Evolutionary conservation across 1,140 invertebrate genomes (phyloP), one percentile per base, ranked within the genome.

Genomic region (Antheraea mylitta): DNA sequence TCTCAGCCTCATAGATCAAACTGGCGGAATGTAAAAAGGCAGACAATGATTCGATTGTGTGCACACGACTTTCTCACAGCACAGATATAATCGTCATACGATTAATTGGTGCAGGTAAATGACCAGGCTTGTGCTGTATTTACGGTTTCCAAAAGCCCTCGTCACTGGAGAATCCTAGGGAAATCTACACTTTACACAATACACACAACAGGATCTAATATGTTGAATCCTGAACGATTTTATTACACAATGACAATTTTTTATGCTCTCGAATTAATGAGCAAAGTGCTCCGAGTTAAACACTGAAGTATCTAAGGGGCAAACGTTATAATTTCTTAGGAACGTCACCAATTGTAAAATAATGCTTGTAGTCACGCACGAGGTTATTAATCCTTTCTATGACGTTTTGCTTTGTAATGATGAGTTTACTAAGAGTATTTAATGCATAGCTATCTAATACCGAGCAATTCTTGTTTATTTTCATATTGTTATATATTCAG

Each of bases 31-130:
- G 83, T 87, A 91, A 91, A 82, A 88, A 90, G 16, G 78, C 79
- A 91, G 87, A 91, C 89, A 91, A 91, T 91, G 87, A 87, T 88
- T 82, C 89, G 83, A 91, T 91, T 91, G 89, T 90, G 87, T 88
- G 82, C 81, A 88, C 86, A 84, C 77, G 73, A 81, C 87, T 86
- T 91, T 91, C 89, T 90, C 89, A 91, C 89, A 90, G 71, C 78
- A 72, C 70, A 81, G 86, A 87, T 89, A 80, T 85, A 82, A 90
- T 91, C 87, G 78, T 79, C 83, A 75, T 78, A 79, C 72, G 69
- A 72, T 91, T 91, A 91, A 91, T 91, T 91, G 86, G 80, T 79
- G 74, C 76, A 77, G 89, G 87, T 89, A 91, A 91, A 91, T 89
- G 89, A 89, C 89, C 89, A 91, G 30, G 13, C n/a, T 67, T 70